Conservation (phyloP, 2,113 vertebrate genomes). For the Amblyopsis rosae region DNA sequence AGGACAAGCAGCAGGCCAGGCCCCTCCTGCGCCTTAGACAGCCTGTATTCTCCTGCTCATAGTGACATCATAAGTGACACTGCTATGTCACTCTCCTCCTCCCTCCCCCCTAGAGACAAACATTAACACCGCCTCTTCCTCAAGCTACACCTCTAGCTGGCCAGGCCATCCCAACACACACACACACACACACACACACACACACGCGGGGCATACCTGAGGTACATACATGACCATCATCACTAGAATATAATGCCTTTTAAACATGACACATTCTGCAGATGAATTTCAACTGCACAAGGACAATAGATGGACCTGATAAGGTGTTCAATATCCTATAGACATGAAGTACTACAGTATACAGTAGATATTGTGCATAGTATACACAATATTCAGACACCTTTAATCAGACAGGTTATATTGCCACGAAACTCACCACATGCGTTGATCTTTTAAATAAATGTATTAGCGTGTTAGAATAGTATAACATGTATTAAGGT, state of each 20-base stretch:
- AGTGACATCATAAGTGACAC: constrained; percentile 67
- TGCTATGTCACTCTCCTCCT: constrained; percentile 48
- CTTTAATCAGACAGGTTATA: too few relatives aligned
- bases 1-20: constrained; percentile 67
- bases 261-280: too few relatives aligned
- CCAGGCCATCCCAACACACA: constrained; percentile 13
- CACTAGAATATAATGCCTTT: too few relatives aligned
- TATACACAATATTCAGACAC: too few relatives aligned
- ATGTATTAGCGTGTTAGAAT: neutral
- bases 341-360: too few relatives aligned
- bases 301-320: too few relatives aligned
- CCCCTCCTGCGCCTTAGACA: constrained; percentile 69
- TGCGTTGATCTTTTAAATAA: too few relatives aligned
- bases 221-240: too few relatives aligned
- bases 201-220: neutral
- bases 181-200: constrained; percentile 39
- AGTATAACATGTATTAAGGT: neutral
- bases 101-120: neutral
- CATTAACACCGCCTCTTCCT: neutral
- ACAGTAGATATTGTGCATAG: too few relatives aligned
- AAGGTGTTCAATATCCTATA: too few relatives aligned
- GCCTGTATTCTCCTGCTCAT: constrained; percentile 62
- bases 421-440: too few relatives aligned
- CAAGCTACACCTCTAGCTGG: neutral
- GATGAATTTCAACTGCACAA: too few relatives aligned